phyloP scores from a whole-genome alignment of 2,888 invertebrate genomes.

The Pegoplata infirma region DNA sequence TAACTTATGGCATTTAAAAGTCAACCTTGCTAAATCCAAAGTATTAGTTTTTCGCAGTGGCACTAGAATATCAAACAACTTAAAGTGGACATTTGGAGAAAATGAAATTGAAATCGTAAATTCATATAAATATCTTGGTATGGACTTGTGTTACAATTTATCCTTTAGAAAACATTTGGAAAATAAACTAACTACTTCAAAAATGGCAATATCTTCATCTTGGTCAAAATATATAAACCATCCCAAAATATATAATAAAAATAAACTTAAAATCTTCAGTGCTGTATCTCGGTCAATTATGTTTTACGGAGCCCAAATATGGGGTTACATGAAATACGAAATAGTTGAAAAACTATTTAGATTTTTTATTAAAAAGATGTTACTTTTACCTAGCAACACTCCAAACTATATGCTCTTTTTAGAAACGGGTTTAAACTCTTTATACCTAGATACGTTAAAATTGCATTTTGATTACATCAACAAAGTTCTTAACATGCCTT shows the following conservation, averaged over 20 bases:
- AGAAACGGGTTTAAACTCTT: constrained; percentile 6
- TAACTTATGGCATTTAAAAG: too few relatives aligned
- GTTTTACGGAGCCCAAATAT: constrained; percentile 17
- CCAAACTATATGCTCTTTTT: constrained; percentile 20
- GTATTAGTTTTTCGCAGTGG: too few relatives aligned
- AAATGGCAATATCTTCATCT: neutral
- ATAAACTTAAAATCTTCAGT: too few relatives aligned
- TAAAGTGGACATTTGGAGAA: neutral
- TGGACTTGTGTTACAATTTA: neutral
- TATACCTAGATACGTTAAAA: constrained; percentile 7
- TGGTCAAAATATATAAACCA: neutral
- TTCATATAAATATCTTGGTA: neutral
- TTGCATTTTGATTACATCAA: constrained; percentile 22
- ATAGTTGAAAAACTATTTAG: constrained; percentile 7
- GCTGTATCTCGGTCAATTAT: constrained; percentile 3
- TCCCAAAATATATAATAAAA: too few relatives aligned
- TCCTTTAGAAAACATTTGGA: constrained; percentile 1
- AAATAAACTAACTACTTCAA: neutral
- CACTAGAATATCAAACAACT: too few relatives aligned
- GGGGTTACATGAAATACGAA: constrained; percentile 15
- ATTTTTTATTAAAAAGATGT: too few relatives aligned
- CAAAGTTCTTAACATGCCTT: constrained; percentile 7
- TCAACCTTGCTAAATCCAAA: too few relatives aligned
- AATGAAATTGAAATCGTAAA: constrained; percentile 8
- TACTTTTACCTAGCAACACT: constrained; percentile 11